Conservation (phyloP, 1,140 invertebrate species). For the Drosophila mojavensis region DNA sequence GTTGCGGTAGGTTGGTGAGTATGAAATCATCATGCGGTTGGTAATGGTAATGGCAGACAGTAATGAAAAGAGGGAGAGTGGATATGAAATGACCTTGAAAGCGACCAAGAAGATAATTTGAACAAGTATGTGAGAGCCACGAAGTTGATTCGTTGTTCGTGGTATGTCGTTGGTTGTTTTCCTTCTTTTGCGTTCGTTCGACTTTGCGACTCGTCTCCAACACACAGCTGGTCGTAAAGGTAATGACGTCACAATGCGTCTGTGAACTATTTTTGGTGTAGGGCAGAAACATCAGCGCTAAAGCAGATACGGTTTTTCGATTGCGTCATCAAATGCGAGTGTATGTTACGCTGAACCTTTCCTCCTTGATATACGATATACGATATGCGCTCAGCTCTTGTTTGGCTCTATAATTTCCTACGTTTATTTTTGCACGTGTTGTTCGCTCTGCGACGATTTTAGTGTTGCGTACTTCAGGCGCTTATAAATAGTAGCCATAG, state of each 20-base stretch:
- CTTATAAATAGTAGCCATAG: slow-evolving; percentile 42
- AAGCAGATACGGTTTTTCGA: slow-evolving; percentile 34
- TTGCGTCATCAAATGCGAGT: slow-evolving; percentile 63
- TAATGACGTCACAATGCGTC: slow-evolving; percentile 75
- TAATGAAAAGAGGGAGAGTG: slow-evolving; percentile 14
- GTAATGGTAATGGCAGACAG: neutral
- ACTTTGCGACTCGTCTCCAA: slow-evolving; percentile 29
- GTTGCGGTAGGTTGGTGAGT: slow-evolving; percentile 35
- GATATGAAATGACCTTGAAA: slow-evolving; percentile 69
- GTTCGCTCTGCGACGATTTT: neutral
- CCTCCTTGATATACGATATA: neutral
- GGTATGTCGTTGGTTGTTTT: slow-evolving; percentile 35
- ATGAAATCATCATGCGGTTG: slow-evolving; percentile 70
- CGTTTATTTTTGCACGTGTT: slow-evolving; percentile 65
- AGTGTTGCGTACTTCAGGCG: slow-evolving; percentile 9
- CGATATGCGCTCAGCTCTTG: slow-evolving; percentile 22
- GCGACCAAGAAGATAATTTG: slow-evolving; percentile 27
- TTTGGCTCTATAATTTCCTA: slow-evolving; percentile 37
- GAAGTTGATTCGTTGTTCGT: slow-evolving; percentile 50
- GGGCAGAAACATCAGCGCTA: slow-evolving; percentile 11
- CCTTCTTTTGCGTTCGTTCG: slow-evolving; percentile 6
- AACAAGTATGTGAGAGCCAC: slow-evolving; percentile 46
- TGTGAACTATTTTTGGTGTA: slow-evolving; percentile 44
- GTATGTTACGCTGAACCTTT: neutral
- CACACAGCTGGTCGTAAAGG: slow-evolving; percentile 59